phyloP scores from a whole-genome alignment of 2,888 invertebrate genomes.

The Drosophila hawaiiensis region DNA sequence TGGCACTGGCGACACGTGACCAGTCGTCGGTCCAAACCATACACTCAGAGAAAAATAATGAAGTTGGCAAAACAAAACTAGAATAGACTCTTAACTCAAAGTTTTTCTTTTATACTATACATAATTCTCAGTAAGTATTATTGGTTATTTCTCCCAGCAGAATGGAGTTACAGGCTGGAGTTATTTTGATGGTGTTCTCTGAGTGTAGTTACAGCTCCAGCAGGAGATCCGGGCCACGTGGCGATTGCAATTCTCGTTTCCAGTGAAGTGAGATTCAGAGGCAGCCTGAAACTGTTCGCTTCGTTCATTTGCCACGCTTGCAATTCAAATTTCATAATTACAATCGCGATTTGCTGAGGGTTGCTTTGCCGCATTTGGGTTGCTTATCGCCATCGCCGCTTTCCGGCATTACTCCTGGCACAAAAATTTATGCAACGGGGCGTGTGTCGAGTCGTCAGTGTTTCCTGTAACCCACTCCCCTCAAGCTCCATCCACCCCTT shows the following conservation, averaged over 20 bases:
- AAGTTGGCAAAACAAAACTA: neutral
- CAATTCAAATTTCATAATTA: slow-evolving; percentile 81
- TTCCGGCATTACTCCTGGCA: slow-evolving; percentile 12
- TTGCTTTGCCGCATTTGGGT: slow-evolving; percentile 21
- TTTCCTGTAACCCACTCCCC: neutral
- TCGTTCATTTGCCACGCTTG: slow-evolving; percentile 41
- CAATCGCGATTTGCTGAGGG: slow-evolving; percentile 47
- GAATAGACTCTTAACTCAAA: neutral
- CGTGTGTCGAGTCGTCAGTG: slow-evolving; percentile 4
- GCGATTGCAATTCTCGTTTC: slow-evolving; percentile 30
- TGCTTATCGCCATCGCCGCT: slow-evolving; percentile 36
- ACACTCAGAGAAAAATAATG: neutral
- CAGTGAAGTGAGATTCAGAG: neutral
- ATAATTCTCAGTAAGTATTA: neutral
- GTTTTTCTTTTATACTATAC: neutral
- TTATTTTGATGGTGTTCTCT: neutral
- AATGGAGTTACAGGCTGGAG: neutral
- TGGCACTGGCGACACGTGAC: slow-evolving; percentile 59
- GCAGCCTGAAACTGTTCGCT: slow-evolving; percentile 9
- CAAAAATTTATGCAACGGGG: slow-evolving; percentile 43
- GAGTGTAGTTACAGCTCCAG: slow-evolving; percentile 8
- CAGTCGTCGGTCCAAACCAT: slow-evolving; percentile 25
- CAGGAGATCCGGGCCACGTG: slow-evolving; percentile 53
- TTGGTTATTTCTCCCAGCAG: neutral
- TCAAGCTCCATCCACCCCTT: neutral